Conservation (phyloP, 2,888 invertebrate species). For the Tridacna gigas region DNA sequence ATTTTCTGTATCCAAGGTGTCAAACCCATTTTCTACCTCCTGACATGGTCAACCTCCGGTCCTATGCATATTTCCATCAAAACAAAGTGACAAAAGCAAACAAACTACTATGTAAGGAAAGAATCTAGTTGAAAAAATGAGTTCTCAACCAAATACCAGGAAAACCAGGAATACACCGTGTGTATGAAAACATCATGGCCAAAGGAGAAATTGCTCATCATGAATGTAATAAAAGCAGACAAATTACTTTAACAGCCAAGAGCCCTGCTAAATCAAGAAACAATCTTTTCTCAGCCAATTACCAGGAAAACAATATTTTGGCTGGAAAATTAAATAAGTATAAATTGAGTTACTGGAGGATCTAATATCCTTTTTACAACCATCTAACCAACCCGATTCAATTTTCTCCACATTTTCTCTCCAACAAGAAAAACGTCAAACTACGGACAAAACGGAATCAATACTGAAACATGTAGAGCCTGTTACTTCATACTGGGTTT, state of each 20-base stretch:
- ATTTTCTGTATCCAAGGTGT: too few relatives aligned
- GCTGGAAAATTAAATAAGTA: slow-evolving; percentile 12
- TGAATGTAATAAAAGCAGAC: not conserved
- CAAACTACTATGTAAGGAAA: too few relatives aligned
- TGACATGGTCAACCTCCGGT: too few relatives aligned
- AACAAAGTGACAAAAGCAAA: too few relatives aligned
- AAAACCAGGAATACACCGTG: too few relatives aligned
- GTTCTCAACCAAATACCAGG: not conserved
- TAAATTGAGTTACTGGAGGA: slow-evolving; percentile 11
- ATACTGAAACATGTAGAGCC: too few relatives aligned
- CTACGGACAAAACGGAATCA: not conserved
- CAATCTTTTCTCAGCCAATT: slow-evolving; percentile 9
- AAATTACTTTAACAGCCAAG: not conserved
- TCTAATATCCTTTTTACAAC: slow-evolving; percentile 20
- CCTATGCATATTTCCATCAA: too few relatives aligned
- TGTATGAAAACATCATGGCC: not conserved
- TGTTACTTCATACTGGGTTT: too few relatives aligned
- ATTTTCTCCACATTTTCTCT: slow-evolving; percentile 22
- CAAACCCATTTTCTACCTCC: too few relatives aligned
- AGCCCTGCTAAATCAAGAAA: not conserved
- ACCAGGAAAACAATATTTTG: slow-evolving; percentile 5
- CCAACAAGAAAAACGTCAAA: slow-evolving; percentile 2
- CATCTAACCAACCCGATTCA: slow-evolving; percentile 23
- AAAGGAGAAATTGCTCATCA: slow-evolving; percentile 4
- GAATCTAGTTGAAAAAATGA: not conserved